Base-by-base conservation (phyloP, 2,797 vertebrate species). In the Trematomus bernacchii region DNA sequence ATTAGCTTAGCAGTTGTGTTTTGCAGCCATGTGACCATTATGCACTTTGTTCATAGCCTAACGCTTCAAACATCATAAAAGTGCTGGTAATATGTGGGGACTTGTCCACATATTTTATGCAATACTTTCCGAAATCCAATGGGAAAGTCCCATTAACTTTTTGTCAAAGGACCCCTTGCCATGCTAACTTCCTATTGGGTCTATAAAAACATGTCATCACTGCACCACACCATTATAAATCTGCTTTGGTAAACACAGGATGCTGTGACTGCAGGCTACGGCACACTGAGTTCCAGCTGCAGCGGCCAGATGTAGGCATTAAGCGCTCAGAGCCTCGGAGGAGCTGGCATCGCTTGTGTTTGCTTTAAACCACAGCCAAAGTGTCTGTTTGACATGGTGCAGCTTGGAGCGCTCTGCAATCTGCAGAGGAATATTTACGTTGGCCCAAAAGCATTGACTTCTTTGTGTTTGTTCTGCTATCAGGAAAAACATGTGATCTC, bases 251-350 rank as follows among this genome's bases (percentile, higher is more conserved):
- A 76, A 89, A 79, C 78, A 69, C 62, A 40, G 12, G 51, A 84
- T 73, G 65, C 76, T 60, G 67, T 74, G 80, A 74, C 87, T 78
- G 73, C 30, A 69, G 87, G 87, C 73, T 52, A 21, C 73, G 50
- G 30, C 71, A 83, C 61, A 67, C 76, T 21, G 60, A 42, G 68
- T 21, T 82, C 86, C 89, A 89, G 90, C 87, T 92, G 87, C 79
- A 81, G 71, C 23, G 11, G 71, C 80, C 87, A 92, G 88, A 87
- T 88, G 89, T 80, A 37, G 78, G 69, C 85, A 89, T 90, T 82
- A 87, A 85, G 68, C 42, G 80, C 72, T 90, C 61, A 43, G 66
- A 73, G 82, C 73, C 37, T 5, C n/a, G 15, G 72, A 58, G 66
- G 76, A 71, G 68, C 65, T 90, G 88, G 80, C 81, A 78, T 59